Evolutionary conservation across 1,140 invertebrate species (phyloP), one percentile per base, ranked within the genome.

Genomic region (Oreohelix idahoensis): DNA sequence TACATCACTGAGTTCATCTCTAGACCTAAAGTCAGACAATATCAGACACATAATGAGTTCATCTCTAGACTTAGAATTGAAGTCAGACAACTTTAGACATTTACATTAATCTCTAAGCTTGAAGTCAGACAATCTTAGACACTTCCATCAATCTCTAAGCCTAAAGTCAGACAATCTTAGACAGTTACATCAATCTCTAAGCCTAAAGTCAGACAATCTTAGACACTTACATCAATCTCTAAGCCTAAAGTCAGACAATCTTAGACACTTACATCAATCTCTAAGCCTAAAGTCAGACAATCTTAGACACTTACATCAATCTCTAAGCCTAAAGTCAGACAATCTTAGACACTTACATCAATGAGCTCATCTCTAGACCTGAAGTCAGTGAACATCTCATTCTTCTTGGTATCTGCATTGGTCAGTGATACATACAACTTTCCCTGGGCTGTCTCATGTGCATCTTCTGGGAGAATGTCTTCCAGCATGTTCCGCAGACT

Each of bases 391-490:
- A 89, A 81, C 17, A 91, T 69, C 49, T 88, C 86, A 84, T 91
- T 92, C 70, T 88, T 81, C 32, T 86, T 87, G 29, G 86, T 88
- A 0, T 84, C 78, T 26, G 75, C 79, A 38, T 88, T 88, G n/a
- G 91, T 91, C n/a, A 91, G 51, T 20, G 90, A 91, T n/a, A 91
- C 84, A 79, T 83, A 87, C 51, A 91, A 85, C 81, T 73, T 83
- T 0, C 85, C 88, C 32, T 79, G 79, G 35, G 89, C 90, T 32
- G 66, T 75, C 39, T 86, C 39, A 53, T 91, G 89, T 0, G 88
- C 90, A 81, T 91, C 84, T 35, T 84, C 77, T 2, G 89, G 89
- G n/a, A 91, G 75, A 35, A 83, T 77, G 35, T 69, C 71, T 15
- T 88, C 84, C 51, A 91, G 77, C 81, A 91, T 87, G 36, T 83